Base-by-base conservation (phyloP, 2,888 invertebrate genomes). In the Drosophila leonis region DNA sequence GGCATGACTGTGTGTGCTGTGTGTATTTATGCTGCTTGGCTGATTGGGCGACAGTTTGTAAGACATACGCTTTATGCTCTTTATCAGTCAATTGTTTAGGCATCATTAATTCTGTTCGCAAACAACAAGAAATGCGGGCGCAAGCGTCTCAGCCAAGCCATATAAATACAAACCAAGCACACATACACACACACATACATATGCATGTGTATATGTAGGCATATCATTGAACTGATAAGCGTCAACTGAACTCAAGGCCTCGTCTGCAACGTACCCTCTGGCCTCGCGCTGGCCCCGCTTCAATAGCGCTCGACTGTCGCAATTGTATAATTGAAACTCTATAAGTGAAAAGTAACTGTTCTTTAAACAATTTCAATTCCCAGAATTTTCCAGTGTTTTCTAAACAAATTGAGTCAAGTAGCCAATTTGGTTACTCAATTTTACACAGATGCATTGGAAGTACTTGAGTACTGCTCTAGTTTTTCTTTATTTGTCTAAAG, bases 221-320 rank as follows among this genome's bases (percentile, higher is more conserved):
- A 77, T 80, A 83, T 83, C 72, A 86, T 81, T 88, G 69, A 75
- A 83, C 84, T 88, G 83, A 83, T 83, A 83, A 83, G 89, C 69
- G 37, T 29, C 42, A 65, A 83, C 56, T 75, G 78, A 82, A 76
- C 88, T 56, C 80, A 83, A 84, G 87, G 89, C 79, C 73, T 62
- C 61, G 41, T 54, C 44, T 64, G 39, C 54, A 52, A 60, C 67
- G 61, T 20, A 41, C 39, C 24, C 33, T 20, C 31, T 20, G 13
- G 4, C 37, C 44, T 31, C 15, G 42, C 24, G 10, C 42, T 33
- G 10, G 15, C 27, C 29, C 20, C 48, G 48, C 15, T 33, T 24
- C 64, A 64, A 57, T 63, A 5, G 55, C 56, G 42, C 27, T 33
- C 61, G 51, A 39, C 42, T 75, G 63, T 79, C 63, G 71, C 64